A percentile compares a stretch with the other conserved stretches of the same genome.
These are phyloP conservation scores for Phallusia fumigata DNA, from an alignment of 23 tunicate species.

Conservation along the genomic window DNA sequence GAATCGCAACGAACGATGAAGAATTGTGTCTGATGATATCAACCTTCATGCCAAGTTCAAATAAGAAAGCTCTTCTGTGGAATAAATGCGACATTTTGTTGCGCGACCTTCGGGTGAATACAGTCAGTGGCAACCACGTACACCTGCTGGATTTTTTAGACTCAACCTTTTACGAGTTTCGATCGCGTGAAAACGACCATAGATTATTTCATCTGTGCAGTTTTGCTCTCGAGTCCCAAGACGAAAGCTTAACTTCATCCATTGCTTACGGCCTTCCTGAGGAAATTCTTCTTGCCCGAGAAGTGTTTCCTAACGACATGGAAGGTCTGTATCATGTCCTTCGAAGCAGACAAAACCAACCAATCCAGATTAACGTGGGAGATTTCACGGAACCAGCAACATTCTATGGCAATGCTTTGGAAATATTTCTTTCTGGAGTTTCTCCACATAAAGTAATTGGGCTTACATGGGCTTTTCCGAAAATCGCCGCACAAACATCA, in stretches of 20 bases:
- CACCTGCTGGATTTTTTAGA: background rate
- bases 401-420: background rate
- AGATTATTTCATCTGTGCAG: background rate
- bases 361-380: conserved; percentile 1
- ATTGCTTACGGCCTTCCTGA: background rate
- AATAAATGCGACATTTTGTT: background rate
- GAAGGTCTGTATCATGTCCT: background rate
- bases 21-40: background rate
- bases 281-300: background rate
- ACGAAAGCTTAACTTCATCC: background rate
- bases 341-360: background rate
- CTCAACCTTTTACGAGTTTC: background rate
- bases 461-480: too few relatives aligned
- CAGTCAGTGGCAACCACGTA: background rate
- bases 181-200: background rate
- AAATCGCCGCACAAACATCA: too few relatives aligned
- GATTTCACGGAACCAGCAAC: background rate
- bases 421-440: background rate
- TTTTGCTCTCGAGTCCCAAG: background rate
- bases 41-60: background rate
- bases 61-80: background rate
- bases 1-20: background rate
- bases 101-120: background rate
- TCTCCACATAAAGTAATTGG: background rate
- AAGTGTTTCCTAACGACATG: background rate